A percentile compares a stretch with the other conserved stretches of the same genome.
Evolutionary conservation across 2,797 vertebrate genomes (phyloP).

Genomic region (Lutra lutra): DNA sequence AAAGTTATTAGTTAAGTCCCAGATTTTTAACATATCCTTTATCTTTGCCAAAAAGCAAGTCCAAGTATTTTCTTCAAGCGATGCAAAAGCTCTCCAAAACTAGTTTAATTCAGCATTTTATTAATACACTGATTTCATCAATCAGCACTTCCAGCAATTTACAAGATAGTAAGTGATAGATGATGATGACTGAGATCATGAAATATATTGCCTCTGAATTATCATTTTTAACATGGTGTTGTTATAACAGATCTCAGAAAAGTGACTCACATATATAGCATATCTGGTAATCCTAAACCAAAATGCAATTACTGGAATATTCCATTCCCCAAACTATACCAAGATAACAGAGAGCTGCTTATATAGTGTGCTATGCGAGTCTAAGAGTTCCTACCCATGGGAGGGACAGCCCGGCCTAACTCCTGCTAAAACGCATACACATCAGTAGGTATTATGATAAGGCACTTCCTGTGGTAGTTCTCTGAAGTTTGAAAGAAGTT

Average conservation of each 20-base stretch:
- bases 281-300: constrained; percentile 51
- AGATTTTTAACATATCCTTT: background rate
- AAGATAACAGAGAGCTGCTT: background rate
- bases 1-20: background rate
- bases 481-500: constrained; percentile 43
- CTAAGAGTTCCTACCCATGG: background rate
- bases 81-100: constrained; percentile 9
- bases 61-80: constrained; percentile 8
- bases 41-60: constrained; percentile 22
- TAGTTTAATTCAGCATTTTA: constrained; percentile 35
- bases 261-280: background rate
- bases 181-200: background rate
- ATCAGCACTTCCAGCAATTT: background rate
- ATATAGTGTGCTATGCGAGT: background rate
- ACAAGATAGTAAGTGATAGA: background rate
- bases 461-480: constrained; percentile 6
- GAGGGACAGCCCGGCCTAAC: background rate
- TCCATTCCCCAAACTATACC: background rate
- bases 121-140: background rate
- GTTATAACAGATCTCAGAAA: constrained; percentile 5
- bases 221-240: background rate
- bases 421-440: background rate
- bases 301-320: background rate
- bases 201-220: constrained; percentile 29
- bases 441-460: background rate